Evolutionary conservation across 64 coral and sea anemone genomes (phyloP), one percentile per base, ranked within the genome.

Genomic region (Montipora foliosa): DNA sequence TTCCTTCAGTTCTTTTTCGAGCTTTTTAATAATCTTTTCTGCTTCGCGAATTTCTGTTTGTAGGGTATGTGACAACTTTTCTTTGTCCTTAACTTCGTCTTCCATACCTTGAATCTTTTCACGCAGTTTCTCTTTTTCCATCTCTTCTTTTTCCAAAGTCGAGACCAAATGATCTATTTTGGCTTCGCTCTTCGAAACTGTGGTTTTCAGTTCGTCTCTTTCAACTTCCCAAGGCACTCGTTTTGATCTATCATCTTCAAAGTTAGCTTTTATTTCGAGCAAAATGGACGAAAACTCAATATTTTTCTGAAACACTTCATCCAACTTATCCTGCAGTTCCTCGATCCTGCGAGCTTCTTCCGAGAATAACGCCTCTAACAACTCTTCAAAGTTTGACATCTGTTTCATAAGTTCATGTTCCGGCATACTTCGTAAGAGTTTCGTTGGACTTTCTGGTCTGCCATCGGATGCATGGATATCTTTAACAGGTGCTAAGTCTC

Each of bases 291-390:
- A 71, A 73, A 93, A 82, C 22, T 93, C 92, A 0, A 78, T 81
- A 29, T 93, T 93, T n/a, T 93, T 93, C 74, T 93, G 61, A 9
- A 93, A 78, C 25, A 93, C 77, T 29, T 87, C 81, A 74, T 87
- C 75, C 64, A 93, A 46, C 46, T 93, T 93, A n/a, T 88, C 47
- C 69, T 88, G 83, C 13, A 93, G 60, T 37, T 79, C 78, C 17
- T 87, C 85, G 14, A 93, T 93, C 52, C 92, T 87, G 2, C 62
- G 50, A 14, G 83, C 92, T 62, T 93, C 92, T 14, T 93, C 92
- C 0, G 76, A 66, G 52, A 93, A 93, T 58, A 93, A 80, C 25
- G 77, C 77, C 16, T 93, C 92, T 29, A 93, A 80, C 2, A 93
- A 60, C 47, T 88, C 67, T 88, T 93, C 92, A 70, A 93, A 93